phyloP scores from a whole-genome alignment of 2,113 vertebrate genomes.

The Heterocephalus glaber region DNA sequence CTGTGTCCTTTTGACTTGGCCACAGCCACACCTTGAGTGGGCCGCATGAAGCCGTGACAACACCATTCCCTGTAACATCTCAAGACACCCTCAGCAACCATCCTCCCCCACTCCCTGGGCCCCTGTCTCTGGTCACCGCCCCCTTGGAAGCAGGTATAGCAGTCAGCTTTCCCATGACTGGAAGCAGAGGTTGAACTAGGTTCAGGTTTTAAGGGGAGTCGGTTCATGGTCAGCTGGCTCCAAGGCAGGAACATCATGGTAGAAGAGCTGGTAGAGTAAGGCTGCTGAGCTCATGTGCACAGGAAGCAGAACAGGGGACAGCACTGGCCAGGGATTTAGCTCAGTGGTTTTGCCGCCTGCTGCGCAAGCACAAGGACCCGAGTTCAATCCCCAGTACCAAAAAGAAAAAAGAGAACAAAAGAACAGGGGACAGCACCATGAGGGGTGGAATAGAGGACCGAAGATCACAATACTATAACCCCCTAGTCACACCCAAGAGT shows the following conservation, averaged over 20 bases:
- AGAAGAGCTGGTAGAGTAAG: background rate
- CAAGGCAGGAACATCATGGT: background rate
- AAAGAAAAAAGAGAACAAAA: too few relatives aligned
- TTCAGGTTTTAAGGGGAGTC: background rate
- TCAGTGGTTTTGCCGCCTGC: too few relatives aligned
- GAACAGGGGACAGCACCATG: background rate
- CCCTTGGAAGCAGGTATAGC: background rate
- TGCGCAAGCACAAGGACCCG: too few relatives aligned
- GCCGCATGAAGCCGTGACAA: too few relatives aligned
- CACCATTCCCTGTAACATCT: background rate
- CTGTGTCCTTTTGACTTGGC: background rate
- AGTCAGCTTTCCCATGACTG: background rate
- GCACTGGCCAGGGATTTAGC: too few relatives aligned
- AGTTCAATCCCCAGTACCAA: too few relatives aligned
- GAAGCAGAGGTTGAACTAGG: background rate
- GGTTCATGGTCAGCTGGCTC: background rate
- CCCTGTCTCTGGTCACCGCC: background rate
- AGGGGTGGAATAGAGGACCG: background rate
- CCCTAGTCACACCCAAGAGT: background rate
- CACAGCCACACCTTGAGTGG: background rate
- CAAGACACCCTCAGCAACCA: background rate
- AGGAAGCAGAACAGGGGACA: background rate
- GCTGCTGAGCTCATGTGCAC: background rate
- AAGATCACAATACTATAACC: background rate
- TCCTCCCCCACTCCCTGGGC: background rate